Evolutionary conservation across 2,797 vertebrate species (phyloP).

Genomic region (Pelobates cultripes): DNA sequence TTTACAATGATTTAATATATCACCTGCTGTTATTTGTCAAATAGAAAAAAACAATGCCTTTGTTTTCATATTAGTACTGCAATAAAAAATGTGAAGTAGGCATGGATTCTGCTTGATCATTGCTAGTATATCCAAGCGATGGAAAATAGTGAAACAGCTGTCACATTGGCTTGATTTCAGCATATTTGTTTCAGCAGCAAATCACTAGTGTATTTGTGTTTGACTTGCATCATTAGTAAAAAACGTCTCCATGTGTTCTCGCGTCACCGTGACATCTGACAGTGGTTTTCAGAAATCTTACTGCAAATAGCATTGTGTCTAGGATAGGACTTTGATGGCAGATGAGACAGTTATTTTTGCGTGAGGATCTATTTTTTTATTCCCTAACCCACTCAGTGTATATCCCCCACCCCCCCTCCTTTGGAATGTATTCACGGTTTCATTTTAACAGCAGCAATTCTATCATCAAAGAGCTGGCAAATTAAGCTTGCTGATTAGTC

Average conservation of each 20-base stretch:
- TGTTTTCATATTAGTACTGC: constrained; percentile 53
- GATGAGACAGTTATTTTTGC: constrained; percentile 26
- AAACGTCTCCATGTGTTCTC: constrained; percentile 54
- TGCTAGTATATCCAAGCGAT: constrained; percentile 64
- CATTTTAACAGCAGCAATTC: neutral
- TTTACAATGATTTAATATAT: constrained; percentile 19
- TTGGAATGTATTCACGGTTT: neutral
- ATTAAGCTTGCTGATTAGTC: neutral
- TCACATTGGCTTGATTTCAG: constrained; percentile 59
- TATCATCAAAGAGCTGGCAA: neutral
- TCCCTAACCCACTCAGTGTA: neutral
- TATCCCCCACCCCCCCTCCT: neutral
- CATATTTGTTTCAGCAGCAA: constrained; percentile 47
- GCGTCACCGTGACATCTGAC: constrained; percentile 49
- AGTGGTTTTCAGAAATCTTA: constrained; percentile 38
- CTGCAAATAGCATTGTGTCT: constrained; percentile 42
- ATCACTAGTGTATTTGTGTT: constrained; percentile 59
- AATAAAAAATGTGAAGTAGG: constrained; percentile 50
- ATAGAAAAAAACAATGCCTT: constrained; percentile 43
- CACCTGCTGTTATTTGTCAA: constrained; percentile 52
- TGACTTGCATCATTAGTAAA: constrained; percentile 56
- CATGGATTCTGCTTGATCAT: constrained; percentile 57
- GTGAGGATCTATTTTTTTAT: constrained; percentile 7
- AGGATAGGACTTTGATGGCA: constrained; percentile 8
- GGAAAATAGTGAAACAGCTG: constrained; percentile 57